phyloP scores from a whole-genome alignment of 1,140 invertebrate species.

The Pseudomyrmex dendroicus region DNA sequence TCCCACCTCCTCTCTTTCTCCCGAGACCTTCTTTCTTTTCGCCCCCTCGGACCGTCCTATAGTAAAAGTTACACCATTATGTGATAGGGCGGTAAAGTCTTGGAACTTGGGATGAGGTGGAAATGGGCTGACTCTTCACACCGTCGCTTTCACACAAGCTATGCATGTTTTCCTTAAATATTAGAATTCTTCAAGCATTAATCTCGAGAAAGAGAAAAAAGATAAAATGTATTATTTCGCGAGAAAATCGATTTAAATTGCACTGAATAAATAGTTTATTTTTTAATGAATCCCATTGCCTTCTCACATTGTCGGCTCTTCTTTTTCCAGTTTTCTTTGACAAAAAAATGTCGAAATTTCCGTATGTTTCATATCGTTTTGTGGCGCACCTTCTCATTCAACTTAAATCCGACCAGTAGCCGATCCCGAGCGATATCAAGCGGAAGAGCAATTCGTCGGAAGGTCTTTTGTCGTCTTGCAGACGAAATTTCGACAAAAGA shows the following conservation, averaged over 20 bases:
- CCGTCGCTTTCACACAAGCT: conserved; percentile 1
- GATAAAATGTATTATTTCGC: background rate
- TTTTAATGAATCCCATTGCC: no score
- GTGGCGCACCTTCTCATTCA: background rate
- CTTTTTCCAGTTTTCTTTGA: conserved; percentile 5
- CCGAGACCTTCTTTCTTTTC: conserved; percentile 25
- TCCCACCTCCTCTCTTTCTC: conserved; percentile 31
- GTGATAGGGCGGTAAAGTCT: conserved; percentile 77
- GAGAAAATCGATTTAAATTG: no score
- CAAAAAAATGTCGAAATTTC: conserved; percentile 3
- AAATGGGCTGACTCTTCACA: conserved; percentile 24
- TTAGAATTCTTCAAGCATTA: background rate
- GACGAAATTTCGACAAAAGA: conserved; percentile 64
- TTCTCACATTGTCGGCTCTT: conserved; percentile 29
- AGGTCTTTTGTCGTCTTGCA: conserved; percentile 36
- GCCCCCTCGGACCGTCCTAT: conserved; percentile 28
- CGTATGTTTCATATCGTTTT: conserved; percentile 2
- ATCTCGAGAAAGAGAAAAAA: background rate
- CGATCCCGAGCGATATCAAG: conserved; percentile 46
- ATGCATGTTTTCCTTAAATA: conserved; percentile 1
- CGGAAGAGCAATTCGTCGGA: conserved; percentile 53
- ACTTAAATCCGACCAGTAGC: background rate
- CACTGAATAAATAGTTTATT: no score
- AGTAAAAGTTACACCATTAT: conserved; percentile 81
- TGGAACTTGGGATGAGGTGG: conserved; percentile 37